Base-by-base conservation (phyloP, 2,888 invertebrate genomes). In the Anarsia innoxiella region DNA sequence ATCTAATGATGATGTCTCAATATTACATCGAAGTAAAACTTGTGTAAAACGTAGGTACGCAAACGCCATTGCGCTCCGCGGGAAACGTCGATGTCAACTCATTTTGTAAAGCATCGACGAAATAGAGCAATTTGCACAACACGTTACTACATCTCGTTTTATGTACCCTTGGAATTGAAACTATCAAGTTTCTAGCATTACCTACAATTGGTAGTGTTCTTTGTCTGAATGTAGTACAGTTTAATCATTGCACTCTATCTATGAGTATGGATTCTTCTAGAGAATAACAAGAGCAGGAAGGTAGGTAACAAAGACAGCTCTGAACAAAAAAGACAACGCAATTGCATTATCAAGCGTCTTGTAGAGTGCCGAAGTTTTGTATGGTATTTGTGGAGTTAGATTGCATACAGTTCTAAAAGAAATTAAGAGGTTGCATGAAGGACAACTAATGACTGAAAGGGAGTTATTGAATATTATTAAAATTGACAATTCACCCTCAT, bases 401-500 rank as follows among this genome's bases (percentile, higher is more conserved):
- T n/a, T n/a, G n/a, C n/a, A n/a, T n/a, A n/a, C n/a, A n/a, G n/a
- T n/a, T n/a, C n/a, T n/a, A n/a, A n/a, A n/a, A n/a, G 23, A 2
- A 23, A 8, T 8, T 10, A 23, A 23, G 9, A 8, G n/a, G n/a
- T n/a, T n/a, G n/a, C n/a, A n/a, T n/a, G n/a, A n/a, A n/a, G 23
- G 15, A 31, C 27, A 30, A 26, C 29, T 34, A 10, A 19, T n/a
- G 33, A 19, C 15, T 39, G 32, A 27, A 35, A 23, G 26, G 39
- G 44, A 52, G 46, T 47, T 46, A 41, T 52, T 44, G 46, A 50
- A 53, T 62, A 59, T 53, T 52, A 58, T 59, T 45, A 56, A 53
- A 54, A 59, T 56, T 51, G 45, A 59, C 70, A 73, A 90, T 91
- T 90, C 91, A 97, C 97, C 91, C 95, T 90, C 85, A 96, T 86